These are phyloP conservation scores for Okamejei kenojei DNA, from an alignment of 2,797 vertebrate species.

Conservation along the genomic window DNA sequence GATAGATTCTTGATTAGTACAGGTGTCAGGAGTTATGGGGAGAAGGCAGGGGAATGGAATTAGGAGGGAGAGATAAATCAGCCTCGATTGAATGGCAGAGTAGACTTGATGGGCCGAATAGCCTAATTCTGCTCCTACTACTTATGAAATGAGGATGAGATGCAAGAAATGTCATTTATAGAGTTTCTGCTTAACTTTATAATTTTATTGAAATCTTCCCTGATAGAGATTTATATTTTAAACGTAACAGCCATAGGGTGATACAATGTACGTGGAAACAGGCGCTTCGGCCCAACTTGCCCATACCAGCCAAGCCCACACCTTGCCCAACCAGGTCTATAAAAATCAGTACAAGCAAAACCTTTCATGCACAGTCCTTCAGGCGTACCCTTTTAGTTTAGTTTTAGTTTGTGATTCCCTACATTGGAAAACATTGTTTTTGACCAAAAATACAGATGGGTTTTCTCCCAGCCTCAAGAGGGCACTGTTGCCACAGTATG, in stretches of 20 bases:
- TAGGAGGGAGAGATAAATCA: too few species aligned
- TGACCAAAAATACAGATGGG: background rate
- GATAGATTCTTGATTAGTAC: too few species aligned
- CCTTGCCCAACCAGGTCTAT: background rate
- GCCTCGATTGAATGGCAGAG: too few species aligned
- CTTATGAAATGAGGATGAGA: background rate
- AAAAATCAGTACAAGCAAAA: background rate
- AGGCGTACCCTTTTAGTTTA: background rate
- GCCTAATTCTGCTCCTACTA: too few species aligned
- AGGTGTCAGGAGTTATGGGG: too few species aligned
- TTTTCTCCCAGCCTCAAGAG: background rate
- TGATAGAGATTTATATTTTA: background rate
- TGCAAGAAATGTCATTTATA: background rate
- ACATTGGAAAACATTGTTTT: background rate
- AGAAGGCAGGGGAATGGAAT: too few species aligned
- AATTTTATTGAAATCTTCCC: background rate
- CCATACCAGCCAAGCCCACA: too few species aligned
- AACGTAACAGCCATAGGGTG: too few species aligned
- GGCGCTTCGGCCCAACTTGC: too few species aligned
- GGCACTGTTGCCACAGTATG: constrained; percentile 1
- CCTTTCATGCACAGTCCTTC: background rate
- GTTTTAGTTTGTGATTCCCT: background rate
- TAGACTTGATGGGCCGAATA: too few species aligned
- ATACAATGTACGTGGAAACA: too few species aligned
- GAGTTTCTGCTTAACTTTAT: background rate